Percentiles rank a stretch among this genome's conserved stretches.
phyloP scores from a whole-genome alignment of 2,113 vertebrate species.

The Perccottus glenii region DNA sequence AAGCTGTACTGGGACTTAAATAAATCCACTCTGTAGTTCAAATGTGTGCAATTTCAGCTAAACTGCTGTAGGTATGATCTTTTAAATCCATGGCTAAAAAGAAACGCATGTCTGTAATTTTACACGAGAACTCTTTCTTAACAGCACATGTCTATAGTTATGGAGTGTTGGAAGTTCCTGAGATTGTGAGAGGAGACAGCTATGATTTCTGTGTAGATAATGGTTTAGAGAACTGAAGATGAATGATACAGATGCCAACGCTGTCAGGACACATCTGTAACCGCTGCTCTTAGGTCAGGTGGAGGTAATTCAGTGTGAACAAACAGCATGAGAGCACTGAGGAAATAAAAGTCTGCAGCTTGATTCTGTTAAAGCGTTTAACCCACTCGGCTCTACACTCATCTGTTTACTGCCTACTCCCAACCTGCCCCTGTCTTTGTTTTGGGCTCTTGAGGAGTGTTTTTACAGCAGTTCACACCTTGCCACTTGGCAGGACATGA shows the following conservation, averaged over 20 bases:
- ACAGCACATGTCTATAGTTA: too few species aligned
- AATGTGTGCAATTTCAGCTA: too few species aligned
- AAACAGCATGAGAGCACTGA: not conserved
- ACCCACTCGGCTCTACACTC: not conserved
- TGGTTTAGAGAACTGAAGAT: not conserved
- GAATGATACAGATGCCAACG: constrained; percentile 1
- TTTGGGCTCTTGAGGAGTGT: constrained; percentile 1
- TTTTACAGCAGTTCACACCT: constrained; percentile 27
- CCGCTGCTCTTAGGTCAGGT: not conserved
- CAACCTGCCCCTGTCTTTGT: not conserved
- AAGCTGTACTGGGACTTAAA: too few species aligned
- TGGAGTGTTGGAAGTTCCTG: not conserved
- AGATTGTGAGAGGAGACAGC: not conserved
- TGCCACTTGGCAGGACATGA: constrained; percentile 3
- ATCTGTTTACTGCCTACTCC: not conserved
- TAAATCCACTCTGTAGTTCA: too few species aligned
- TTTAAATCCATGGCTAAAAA: too few species aligned
- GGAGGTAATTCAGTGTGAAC: constrained; percentile 18
- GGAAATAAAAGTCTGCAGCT: not conserved
- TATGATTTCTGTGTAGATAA: not conserved
- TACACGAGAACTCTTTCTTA: too few species aligned
- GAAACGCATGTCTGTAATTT: too few species aligned
- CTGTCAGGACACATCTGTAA: constrained; percentile 13
- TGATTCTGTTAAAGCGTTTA: not conserved
- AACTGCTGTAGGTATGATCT: too few species aligned